Conservation (phyloP, 2,113 vertebrate genomes). For the Psittacula cyanocephala region DNA sequence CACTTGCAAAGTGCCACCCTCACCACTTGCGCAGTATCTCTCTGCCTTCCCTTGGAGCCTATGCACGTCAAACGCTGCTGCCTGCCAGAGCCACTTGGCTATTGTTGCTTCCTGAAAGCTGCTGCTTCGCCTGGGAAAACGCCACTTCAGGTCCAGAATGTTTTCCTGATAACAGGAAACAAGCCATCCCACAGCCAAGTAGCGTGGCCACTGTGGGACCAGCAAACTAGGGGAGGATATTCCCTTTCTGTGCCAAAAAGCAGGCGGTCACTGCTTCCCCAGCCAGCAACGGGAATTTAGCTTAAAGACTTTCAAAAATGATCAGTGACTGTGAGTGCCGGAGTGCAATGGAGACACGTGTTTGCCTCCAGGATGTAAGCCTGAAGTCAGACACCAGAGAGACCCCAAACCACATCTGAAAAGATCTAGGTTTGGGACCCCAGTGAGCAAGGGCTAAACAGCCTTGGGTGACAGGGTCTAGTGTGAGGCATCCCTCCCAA, state of each 20-base stretch:
- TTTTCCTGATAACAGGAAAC: neutral
- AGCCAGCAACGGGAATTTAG: neutral
- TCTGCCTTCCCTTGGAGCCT: neutral
- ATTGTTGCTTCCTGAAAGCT: neutral
- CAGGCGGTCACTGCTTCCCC: neutral
- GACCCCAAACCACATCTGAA: neutral
- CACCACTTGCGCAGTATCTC: neutral
- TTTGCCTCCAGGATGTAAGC: neutral
- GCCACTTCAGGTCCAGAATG: neutral
- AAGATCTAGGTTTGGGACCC: neutral
- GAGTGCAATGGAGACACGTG: neutral
- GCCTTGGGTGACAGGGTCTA: neutral
- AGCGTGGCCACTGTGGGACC: neutral
- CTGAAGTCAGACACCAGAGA: neutral
- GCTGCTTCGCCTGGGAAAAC: neutral
- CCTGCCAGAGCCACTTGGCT: neutral
- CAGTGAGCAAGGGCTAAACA: neutral
- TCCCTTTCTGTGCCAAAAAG: neutral
- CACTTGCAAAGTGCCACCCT: neutral
- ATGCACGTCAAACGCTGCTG: rapidly evolving
- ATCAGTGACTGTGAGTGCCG: neutral
- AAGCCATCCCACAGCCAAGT: neutral
- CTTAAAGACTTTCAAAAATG: neutral
- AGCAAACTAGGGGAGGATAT: neutral
- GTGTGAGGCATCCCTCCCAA: neutral